Evolutionary conservation across 2,113 vertebrate genomes (phyloP).

Genomic region (Danionella cerebrum): DNA sequence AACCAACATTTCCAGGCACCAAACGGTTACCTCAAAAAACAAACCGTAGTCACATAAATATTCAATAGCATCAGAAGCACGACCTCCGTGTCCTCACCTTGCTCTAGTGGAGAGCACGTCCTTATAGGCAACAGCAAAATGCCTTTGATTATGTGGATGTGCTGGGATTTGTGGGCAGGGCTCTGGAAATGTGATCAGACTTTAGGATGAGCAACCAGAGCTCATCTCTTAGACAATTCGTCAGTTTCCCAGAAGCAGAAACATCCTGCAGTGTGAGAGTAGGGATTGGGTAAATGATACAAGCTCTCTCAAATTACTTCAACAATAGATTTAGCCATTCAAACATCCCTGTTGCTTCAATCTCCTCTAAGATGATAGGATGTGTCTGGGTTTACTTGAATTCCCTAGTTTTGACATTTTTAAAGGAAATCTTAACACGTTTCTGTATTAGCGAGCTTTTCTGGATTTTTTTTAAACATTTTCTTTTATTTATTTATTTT

Average conservation of each 20-base stretch:
- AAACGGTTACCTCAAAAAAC: too few relatives aligned
- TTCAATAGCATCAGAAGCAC: conserved; percentile 31
- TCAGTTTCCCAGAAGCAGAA: conserved; percentile 8
- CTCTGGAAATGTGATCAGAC: conserved; percentile 39
- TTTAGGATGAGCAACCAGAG: conserved; percentile 33
- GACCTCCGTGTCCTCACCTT: conserved; percentile 37
- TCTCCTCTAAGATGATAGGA: too few relatives aligned
- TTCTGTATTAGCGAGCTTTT: too few relatives aligned
- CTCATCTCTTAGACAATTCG: conserved; percentile 6
- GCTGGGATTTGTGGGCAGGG: conserved; percentile 35
- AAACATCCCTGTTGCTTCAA: too few relatives aligned
- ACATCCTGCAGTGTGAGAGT: background rate
- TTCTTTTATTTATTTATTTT: too few relatives aligned
- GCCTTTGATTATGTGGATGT: conserved; percentile 46
- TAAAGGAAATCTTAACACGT: too few relatives aligned
- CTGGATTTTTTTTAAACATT: too few relatives aligned
- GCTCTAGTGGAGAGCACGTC: conserved; percentile 31
- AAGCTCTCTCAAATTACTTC: conserved; percentile 27
- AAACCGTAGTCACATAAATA: conserved; percentile 38
- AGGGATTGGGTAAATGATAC: conserved; percentile 26
- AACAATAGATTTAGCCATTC: conserved; percentile 31
- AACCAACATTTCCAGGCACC: conserved; percentile 9
- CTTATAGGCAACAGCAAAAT: conserved; percentile 37
- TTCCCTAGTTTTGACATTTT: too few relatives aligned
- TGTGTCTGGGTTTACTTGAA: too few relatives aligned